Conservation (phyloP, 2,888 invertebrate genomes). For the Steromphala cineraria region DNA sequence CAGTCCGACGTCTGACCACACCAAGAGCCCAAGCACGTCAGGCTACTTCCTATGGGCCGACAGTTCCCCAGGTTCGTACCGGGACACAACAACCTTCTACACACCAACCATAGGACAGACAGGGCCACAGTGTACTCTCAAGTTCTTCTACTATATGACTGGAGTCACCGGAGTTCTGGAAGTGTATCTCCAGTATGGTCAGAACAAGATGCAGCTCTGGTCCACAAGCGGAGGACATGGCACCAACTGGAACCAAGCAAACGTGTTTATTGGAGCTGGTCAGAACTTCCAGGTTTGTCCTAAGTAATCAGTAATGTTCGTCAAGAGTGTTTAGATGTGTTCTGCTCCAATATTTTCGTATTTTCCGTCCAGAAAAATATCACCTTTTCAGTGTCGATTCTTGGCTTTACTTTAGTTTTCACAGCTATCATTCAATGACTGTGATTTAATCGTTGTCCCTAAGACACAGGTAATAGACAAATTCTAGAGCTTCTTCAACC, state of each 20-base stretch:
- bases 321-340: no score
- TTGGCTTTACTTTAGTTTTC: no score
- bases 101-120: conserved; percentile 48
- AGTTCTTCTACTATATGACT: conserved; percentile 59
- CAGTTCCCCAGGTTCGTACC: conserved; percentile 49
- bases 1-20: conserved; percentile 46
- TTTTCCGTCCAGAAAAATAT: no score
- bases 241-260: conserved; percentile 45
- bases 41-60: conserved; percentile 62
- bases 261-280: conserved; percentile 56
- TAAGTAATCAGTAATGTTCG: not conserved
- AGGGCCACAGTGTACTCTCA: conserved; percentile 61
- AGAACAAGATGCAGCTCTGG: conserved; percentile 42
- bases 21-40: conserved; percentile 28
- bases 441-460: no score
- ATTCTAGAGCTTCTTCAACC: no score
- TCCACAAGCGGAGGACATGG: conserved; percentile 47
- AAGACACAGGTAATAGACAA: no score
- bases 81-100: conserved; percentile 49
- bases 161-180: conserved; percentile 54
- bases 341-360: no score
- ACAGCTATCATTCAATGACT: no score
- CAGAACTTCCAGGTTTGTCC: conserved; percentile 37
- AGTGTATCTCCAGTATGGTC: conserved; percentile 37
- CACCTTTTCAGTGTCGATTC: no score